A percentile compares a stretch with the other conserved stretches of the same genome.
phyloP scores from a whole-genome alignment of 2,113 vertebrate genomes.

The Myotis yumanensis region DNA sequence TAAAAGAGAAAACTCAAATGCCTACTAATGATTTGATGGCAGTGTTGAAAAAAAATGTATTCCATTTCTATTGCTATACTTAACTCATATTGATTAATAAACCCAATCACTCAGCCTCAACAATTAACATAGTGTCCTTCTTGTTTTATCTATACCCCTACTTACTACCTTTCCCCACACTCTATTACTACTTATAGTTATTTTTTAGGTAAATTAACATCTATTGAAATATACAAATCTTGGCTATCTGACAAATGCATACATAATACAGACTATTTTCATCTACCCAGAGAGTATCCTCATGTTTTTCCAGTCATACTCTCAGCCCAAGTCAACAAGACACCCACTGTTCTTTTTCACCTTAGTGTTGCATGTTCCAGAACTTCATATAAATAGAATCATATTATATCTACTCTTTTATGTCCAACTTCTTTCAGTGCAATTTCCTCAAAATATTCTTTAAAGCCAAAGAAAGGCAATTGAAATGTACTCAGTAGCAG shows the following conservation, averaged over 20 bases:
- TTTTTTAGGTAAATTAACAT: constrained; percentile 13
- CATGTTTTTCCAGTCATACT: background rate
- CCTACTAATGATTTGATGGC: background rate
- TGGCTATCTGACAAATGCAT: background rate
- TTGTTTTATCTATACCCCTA: background rate
- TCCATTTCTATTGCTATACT: background rate
- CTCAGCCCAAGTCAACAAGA: background rate
- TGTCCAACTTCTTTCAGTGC: constrained; percentile 12
- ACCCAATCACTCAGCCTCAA: background rate
- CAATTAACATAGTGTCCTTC: background rate
- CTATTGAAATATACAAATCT: background rate
- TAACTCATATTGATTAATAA: constrained; percentile 4
- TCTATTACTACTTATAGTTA: background rate
- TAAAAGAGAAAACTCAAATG: constrained; percentile 5
- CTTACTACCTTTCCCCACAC: background rate
- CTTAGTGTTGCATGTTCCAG: constrained; percentile 1
- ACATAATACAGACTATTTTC: background rate
- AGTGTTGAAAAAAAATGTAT: background rate
- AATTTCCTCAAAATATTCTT: constrained; percentile 50
- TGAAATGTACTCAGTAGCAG: background rate
- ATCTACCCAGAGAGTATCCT: background rate
- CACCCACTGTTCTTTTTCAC: background rate
- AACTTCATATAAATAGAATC: constrained; percentile 17
- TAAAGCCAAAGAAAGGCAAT: constrained; percentile 47
- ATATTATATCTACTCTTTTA: constrained; percentile 13